Conservation (phyloP, 2,797 vertebrate species). For the Amniataba percoides region DNA sequence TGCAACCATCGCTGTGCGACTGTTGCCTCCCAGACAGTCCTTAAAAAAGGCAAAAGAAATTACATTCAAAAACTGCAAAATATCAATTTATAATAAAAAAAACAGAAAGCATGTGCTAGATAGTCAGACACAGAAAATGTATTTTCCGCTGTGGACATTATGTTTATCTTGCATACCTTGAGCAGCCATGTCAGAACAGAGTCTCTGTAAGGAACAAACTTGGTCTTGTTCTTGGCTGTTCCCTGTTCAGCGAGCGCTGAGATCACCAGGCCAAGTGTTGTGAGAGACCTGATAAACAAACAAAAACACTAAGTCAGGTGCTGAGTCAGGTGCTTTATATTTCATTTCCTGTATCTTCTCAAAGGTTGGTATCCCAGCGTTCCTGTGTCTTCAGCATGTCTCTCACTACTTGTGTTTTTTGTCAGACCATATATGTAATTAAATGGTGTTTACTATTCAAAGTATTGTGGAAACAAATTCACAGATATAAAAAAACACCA, state of each 20-base stretch:
- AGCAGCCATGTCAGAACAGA: slow-evolving; percentile 95
- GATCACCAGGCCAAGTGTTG: slow-evolving; percentile 88
- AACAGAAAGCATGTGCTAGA: neutral
- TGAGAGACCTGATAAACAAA: slow-evolving; percentile 82
- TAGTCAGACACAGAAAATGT: neutral
- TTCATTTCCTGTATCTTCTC: neutral
- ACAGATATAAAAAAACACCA: too few relatives aligned
- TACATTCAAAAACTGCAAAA: rapidly evolving
- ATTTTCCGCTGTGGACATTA: neutral
- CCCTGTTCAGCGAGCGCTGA: slow-evolving; percentile 89
- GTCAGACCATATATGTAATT: too few relatives aligned
- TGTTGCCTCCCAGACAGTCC: slow-evolving; percentile 98
- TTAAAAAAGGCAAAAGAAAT: slow-evolving; percentile 57
- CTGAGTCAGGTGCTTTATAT: neutral
- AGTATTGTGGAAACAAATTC: neutral
- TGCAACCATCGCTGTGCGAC: slow-evolving; percentile 98
- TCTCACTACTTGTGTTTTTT: neutral
- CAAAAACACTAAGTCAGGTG: too few relatives aligned
- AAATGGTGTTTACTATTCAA: neutral
- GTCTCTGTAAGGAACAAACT: slow-evolving; percentile 95
- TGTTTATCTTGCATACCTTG: slow-evolving; percentile 79
- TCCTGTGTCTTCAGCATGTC: neutral
- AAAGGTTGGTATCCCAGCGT: neutral
- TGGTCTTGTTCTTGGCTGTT: slow-evolving; percentile 91
- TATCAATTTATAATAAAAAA: neutral